These are phyloP conservation scores for Pseudolaguvia tuberculata DNA, from an alignment of 2,113 vertebrate species.

Conservation along the genomic window DNA sequence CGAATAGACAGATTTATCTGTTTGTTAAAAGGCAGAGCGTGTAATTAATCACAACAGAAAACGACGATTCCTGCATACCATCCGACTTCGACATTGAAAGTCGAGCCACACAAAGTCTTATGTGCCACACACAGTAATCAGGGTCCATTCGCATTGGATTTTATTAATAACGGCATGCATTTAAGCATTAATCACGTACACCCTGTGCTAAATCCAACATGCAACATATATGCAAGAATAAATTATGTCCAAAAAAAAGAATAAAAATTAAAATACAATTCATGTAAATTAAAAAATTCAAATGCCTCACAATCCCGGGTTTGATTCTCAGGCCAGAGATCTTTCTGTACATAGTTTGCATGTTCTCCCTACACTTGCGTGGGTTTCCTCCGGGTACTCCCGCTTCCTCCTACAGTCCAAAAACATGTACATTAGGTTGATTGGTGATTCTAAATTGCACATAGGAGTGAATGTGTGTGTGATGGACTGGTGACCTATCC, in stretches of 20 bases:
- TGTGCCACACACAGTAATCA: slow-evolving; percentile 17
- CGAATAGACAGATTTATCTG: slow-evolving; percentile 41
- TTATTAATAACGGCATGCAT: not conserved
- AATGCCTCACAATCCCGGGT: no score
- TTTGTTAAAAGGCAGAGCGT: slow-evolving; percentile 39
- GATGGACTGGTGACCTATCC: no score
- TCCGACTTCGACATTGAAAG: slow-evolving; percentile 20
- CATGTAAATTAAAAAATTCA: not conserved
- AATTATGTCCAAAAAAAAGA: not conserved
- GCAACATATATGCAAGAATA: not conserved
- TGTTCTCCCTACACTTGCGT: no score
- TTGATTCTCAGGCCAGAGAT: no score
- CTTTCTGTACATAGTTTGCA: no score
- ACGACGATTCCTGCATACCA: slow-evolving; percentile 27
- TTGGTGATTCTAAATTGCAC: no score
- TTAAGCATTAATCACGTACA: not conserved
- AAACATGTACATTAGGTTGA: no score
- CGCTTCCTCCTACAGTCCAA: no score
- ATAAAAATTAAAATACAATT: not conserved
- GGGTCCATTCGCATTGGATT: not conserved
- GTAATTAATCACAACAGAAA: slow-evolving; percentile 44
- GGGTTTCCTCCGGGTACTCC: no score
- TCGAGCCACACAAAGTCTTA: not conserved
- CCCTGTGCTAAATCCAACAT: not conserved
- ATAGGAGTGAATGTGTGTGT: no score